Conservation (phyloP, 2,888 invertebrate species). For the Apomyelois bistriatella region DNA sequence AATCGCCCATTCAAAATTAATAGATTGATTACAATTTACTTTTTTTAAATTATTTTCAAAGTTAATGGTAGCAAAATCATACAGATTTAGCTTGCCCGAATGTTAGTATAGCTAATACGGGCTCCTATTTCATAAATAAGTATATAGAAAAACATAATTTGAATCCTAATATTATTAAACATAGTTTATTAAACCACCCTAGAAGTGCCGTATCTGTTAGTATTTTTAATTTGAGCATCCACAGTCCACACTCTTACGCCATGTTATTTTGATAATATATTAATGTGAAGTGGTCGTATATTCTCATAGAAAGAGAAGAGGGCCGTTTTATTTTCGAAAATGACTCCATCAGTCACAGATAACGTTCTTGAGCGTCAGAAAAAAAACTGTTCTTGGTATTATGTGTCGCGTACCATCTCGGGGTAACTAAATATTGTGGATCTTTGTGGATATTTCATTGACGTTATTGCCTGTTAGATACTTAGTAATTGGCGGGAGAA, state of each 20-base stretch:
- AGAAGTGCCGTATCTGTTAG: not conserved
- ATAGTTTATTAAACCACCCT: not conserved
- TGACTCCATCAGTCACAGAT: conserved; percentile 74
- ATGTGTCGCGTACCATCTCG: conserved; percentile 56
- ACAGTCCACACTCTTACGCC: conserved; percentile 36
- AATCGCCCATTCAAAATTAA: too few species aligned
- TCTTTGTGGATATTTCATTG: conserved; percentile 46
- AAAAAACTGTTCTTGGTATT: conserved; percentile 57
- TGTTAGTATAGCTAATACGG: too few species aligned
- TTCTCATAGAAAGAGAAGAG: conserved; percentile 54
- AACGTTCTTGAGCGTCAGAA: conserved; percentile 58
- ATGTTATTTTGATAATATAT: conserved; percentile 71
- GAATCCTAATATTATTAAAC: not conserved
- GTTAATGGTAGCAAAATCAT: too few species aligned
- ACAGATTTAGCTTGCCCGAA: too few species aligned
- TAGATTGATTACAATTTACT: too few species aligned
- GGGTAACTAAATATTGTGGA: conserved; percentile 63
- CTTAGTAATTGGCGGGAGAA: conserved; percentile 22
- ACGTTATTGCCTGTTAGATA: conserved; percentile 44
- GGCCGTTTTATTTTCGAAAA: conserved; percentile 75
- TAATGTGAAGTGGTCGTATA: conserved; percentile 64
- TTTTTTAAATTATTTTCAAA: too few species aligned
- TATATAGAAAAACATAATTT: too few species aligned
- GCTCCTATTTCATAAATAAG: too few species aligned
- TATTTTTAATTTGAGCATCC: conserved; percentile 17